Evolutionary conservation across 2,797 vertebrate species (phyloP).

Genomic region (Kryptopterus vitreolus): DNA sequence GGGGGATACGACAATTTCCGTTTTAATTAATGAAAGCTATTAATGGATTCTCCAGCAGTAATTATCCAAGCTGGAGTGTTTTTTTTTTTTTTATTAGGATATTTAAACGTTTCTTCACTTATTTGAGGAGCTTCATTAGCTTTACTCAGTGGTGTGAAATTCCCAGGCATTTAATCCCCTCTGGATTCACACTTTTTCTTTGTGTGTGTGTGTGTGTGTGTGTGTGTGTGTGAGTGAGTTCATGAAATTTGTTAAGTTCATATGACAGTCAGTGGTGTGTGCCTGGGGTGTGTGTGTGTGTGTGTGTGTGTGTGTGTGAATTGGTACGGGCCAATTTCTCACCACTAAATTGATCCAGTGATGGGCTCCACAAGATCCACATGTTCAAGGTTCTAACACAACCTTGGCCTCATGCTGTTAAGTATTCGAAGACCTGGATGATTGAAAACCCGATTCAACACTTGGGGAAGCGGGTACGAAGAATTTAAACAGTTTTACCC

Average conservation of each 20-base stretch:
- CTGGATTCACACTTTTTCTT: conserved; percentile 9
- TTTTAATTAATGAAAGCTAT: conserved; percentile 2
- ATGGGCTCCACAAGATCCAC: background rate
- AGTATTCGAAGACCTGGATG: background rate
- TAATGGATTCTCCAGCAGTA: background rate
- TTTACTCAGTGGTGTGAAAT: conserved; percentile 19
- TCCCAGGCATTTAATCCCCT: conserved; percentile 23
- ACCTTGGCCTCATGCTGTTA: background rate
- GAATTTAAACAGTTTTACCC: background rate
- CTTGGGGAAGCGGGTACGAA: background rate
- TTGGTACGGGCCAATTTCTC: background rate
- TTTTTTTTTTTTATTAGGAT: background rate
- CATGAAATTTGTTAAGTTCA: conserved; percentile 1
- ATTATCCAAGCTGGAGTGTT: background rate
- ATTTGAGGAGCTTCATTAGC: conserved; percentile 13
- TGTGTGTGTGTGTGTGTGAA: background rate
- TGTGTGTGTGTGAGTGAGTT: too few relatives aligned
- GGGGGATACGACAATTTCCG: background rate
- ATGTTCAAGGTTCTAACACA: background rate
- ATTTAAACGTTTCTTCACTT: background rate
- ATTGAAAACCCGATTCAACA: background rate
- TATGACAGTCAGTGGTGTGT: conserved; percentile 4
- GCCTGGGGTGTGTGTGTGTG: background rate
- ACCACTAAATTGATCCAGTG: conserved; percentile 6
- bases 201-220: too few relatives aligned